phyloP scores from a whole-genome alignment of 2,888 invertebrate genomes.

The Leptopilina drosophilae region DNA sequence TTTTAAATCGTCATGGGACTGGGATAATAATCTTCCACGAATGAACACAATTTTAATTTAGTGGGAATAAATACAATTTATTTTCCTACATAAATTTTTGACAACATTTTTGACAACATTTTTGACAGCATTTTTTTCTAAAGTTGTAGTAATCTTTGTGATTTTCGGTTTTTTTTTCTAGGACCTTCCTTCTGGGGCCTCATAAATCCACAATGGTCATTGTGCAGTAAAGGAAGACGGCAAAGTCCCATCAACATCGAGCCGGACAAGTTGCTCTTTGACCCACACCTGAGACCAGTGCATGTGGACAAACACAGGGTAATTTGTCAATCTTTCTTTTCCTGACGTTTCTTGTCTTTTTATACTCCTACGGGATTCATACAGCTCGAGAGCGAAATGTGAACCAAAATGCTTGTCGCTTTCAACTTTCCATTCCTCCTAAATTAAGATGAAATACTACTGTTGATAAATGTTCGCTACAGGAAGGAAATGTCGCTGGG shows the following conservation, averaged over 20 bases:
- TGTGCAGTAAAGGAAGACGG: constrained; percentile 96
- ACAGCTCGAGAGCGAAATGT: constrained; percentile 2
- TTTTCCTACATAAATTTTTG: too few species aligned
- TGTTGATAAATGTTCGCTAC: constrained; percentile 58
- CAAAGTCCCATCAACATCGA: constrained; percentile 99
- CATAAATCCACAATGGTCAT: constrained; percentile 98
- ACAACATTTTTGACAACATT: too few species aligned
- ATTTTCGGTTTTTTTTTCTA: constrained; percentile 76
- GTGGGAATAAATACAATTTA: too few species aligned
- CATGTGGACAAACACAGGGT: constrained; percentile 97
- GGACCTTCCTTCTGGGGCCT: constrained; percentile 99
- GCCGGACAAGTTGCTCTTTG: constrained; percentile 95
- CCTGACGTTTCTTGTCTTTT: constrained; percentile 31
- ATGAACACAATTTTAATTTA: background rate
- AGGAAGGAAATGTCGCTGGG: constrained; percentile 30
- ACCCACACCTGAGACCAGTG: constrained; percentile 94
- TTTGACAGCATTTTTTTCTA: too few species aligned
- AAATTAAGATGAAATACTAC: constrained; percentile 64
- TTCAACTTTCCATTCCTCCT: constrained; percentile 53
- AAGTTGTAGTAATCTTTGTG: background rate
- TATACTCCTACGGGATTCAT: constrained; percentile 24
- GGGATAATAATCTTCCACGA: too few species aligned
- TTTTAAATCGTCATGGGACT: background rate
- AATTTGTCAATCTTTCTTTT: constrained; percentile 72
- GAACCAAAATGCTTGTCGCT: constrained; percentile 50